Evolutionary conservation across 2,888 invertebrate species (phyloP).

Genomic region (Eubasilissa splendida): DNA sequence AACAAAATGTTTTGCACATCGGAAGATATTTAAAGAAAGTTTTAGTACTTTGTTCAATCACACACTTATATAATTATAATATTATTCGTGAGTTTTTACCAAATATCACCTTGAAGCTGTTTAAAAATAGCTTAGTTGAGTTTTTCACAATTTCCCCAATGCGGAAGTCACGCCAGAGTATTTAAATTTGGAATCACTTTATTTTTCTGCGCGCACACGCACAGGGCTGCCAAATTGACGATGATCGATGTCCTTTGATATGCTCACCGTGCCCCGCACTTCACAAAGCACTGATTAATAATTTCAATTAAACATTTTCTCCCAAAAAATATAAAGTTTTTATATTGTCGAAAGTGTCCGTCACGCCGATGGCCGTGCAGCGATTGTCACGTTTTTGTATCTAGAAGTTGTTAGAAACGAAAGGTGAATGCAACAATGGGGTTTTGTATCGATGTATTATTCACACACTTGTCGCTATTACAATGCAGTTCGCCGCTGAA

Average conservation of each 20-base stretch:
- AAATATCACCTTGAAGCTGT: conserved; percentile 5
- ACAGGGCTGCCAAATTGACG: conserved; percentile 36
- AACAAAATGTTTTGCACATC: not conserved
- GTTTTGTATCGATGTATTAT: not conserved
- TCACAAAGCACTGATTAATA: conserved; percentile 27
- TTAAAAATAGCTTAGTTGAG: not conserved
- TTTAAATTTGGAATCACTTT: conserved; percentile 38
- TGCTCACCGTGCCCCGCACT: conserved; percentile 11
- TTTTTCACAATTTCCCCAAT: conserved; percentile 20
- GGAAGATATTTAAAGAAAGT: too few species aligned
- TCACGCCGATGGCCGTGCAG: not conserved
- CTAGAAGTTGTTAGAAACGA: not conserved
- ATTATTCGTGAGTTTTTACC: too few species aligned
- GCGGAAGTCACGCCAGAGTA: conserved; percentile 23
- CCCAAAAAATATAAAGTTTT: not conserved
- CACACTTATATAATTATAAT: too few species aligned
- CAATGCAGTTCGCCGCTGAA: not conserved
- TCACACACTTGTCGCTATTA: conserved; percentile 18
- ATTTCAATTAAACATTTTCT: not conserved
- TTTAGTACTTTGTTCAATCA: too few species aligned
- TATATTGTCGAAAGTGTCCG: not conserved
- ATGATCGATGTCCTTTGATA: conserved; percentile 26
- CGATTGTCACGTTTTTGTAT: not conserved
- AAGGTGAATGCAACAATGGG: conserved; percentile 2
- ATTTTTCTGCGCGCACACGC: conserved; percentile 34